These are phyloP conservation scores for Camponotus vicinus DNA, from an alignment of 1,140 invertebrate genomes.

Conservation along the genomic window DNA sequence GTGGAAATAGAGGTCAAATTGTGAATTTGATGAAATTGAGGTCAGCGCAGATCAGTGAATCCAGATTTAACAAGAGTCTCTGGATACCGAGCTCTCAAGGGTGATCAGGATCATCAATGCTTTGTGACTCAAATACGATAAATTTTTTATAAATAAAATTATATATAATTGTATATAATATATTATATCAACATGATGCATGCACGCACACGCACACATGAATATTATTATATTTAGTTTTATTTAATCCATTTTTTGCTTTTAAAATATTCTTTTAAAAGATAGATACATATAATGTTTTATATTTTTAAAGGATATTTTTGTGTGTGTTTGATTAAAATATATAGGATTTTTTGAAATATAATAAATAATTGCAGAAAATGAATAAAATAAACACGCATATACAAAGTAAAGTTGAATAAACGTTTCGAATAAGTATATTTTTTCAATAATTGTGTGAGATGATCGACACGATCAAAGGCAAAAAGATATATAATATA, in stretches of 20 bases:
- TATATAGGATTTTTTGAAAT: constrained; percentile 3
- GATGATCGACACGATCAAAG: background rate
- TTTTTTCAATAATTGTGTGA: constrained; percentile 12
- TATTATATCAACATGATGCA: no score
- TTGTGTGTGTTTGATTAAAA: constrained; percentile 7
- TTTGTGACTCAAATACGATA: background rate
- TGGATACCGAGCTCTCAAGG: background rate
- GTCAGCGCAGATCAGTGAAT: constrained; percentile 14
- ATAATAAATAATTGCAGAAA: background rate
- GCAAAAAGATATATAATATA: background rate
- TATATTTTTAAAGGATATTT: background rate
- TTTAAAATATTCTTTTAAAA: background rate
- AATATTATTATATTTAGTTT: no score
- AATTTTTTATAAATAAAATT: background rate
- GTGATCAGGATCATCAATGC: background rate
- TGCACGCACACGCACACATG: no score
- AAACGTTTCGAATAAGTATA: background rate
- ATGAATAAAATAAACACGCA: background rate
- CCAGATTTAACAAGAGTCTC: background rate
- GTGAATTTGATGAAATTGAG: constrained; percentile 8
- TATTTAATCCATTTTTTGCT: background rate
- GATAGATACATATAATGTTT: background rate
- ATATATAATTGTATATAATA: constrained; percentile 10
- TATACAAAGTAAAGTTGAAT: constrained; percentile 13
- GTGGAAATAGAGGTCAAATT: constrained; percentile 26